These are phyloP conservation scores for Sitta carolinensis DNA, from an alignment of 2,797 vertebrate genomes.

Conservation along the genomic window DNA sequence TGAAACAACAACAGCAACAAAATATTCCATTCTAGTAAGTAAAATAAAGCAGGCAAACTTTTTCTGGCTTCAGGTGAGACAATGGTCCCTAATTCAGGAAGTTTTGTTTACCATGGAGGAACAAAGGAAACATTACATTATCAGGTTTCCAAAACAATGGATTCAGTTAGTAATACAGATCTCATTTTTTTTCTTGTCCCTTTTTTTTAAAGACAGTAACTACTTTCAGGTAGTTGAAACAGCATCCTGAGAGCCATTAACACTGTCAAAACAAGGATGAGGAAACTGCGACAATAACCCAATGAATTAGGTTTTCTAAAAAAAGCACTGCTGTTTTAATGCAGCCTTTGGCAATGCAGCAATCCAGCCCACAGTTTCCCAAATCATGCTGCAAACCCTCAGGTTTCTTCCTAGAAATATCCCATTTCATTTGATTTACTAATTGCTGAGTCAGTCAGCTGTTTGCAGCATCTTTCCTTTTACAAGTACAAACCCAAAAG, in stretches of 20 bases:
- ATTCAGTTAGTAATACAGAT: neutral
- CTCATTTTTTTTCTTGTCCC: neutral
- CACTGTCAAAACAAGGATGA: neutral
- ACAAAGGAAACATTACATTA: neutral
- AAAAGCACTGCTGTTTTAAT: constrained; percentile 11
- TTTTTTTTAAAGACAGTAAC: neutral
- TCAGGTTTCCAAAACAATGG: constrained; percentile 28
- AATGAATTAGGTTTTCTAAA: neutral
- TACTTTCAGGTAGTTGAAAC: neutral
- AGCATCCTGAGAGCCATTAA: neutral
- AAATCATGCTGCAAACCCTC: neutral
- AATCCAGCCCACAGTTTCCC: neutral
- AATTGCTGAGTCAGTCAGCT: neutral
- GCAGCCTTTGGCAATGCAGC: constrained; percentile 7
- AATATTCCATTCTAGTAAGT: neutral
- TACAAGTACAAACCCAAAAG: neutral
- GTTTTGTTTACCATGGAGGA: neutral
- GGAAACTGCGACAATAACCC: constrained; percentile 4
- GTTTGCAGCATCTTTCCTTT: neutral
- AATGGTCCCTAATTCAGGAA: constrained; percentile 7
- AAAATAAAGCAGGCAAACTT: neutral
- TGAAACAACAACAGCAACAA: neutral
- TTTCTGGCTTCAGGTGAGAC: constrained; percentile 51
- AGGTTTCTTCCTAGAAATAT: constrained; percentile 22
- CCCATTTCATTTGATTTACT: neutral